Evolutionary conservation across 1,140 invertebrate genomes (phyloP), one percentile per base, ranked within the genome.

Genomic region (Drosophila pectinifera): DNA sequence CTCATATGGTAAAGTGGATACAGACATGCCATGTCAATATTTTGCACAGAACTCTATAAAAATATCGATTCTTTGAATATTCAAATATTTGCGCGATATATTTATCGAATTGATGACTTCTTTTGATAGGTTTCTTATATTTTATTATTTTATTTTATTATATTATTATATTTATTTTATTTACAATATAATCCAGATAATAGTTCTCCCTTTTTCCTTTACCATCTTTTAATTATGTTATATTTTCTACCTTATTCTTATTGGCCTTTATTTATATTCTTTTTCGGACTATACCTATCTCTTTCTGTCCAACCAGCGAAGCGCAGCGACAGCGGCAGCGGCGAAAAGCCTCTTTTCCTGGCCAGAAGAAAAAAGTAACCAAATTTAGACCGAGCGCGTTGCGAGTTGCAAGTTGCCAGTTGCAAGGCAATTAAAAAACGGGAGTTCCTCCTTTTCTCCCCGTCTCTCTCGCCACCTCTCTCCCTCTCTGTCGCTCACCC

Each of bases 381-480:
- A 72, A 82, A 82, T 82, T 77, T 82, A 64, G 80, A 43, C 54
- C 36, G 43, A 48, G n/a, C 51, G 67, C 57, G 78, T 61, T 61
- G 64, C 73, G 34, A 54, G 79, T 68, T 51, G 48, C 63, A 54
- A 53, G 45, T 67, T 31, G 53, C 73, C 78, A 57, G 57, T 48
- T 63, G 62, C 38, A 73, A 77, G 83, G 83, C 83, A 86, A 86
- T 86, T 86, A 86, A 86, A 86, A 86, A 43, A 58, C 38, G 13
- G 67, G 28, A 39, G 16, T 39, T 41, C 72, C 65, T 3, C 36
- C 11, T 7, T 31, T 34, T 46, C 16, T 11, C 5, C 16, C 16
- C 20, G 2, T n/a, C n/a, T 28, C 14, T 14, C 55, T 24, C 3
- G 49, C 34, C 38, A 8, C 26, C 14, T 38, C 16, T 26, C n/a